Base-by-base conservation (phyloP, 35 echinoderm and acorn worm species). In the Hemicentrotus pulcherrimus region DNA sequence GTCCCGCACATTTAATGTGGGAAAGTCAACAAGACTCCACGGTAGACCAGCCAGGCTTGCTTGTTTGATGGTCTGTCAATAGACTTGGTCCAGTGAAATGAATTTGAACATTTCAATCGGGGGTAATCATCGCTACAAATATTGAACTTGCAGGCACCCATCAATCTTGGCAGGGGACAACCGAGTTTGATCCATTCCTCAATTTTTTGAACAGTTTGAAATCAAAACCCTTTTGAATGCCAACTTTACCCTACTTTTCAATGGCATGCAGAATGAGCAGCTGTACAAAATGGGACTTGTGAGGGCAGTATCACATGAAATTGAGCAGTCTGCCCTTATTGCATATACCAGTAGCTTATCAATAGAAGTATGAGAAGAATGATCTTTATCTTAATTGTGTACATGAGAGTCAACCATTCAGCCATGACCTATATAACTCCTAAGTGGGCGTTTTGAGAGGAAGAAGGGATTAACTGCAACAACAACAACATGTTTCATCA, bases 341-440 rank as follows among this genome's bases (percentile, higher is more conserved):
- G 50, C 52, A 41, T 41, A 11, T 59, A 50, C 48, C 8, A 50
- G 13, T 50, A 0, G 65, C 0, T 78, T 78, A 78, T 78, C 22
- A 78, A 78, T n/a, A 8, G 22, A 78, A 78, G 28, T n/a, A 78
- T 78, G 4, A 78, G 22, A 78, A 78, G 65, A 78, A 78, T 78
- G 65, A 78, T 78, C 65, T 78, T 41, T 78, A 78, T 78, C 65
- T 78, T 78, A 28, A n/a, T 78, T 78, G 65, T 78, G 65, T 78
- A 78, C 65, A 78, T 78, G 7, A 78, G 65, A 30, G 65, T 4
- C 4, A 22, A 28, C 65, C 65, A 78, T 78, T 8, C 6, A 78
- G 0, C 65, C 65, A 78, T 78, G 65, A 78, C 65, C 65, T 22
- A 78, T 78, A 30, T 78, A 28, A 78, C 65, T 30, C 4, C 2